phyloP scores from a whole-genome alignment of 1,140 invertebrate species.

The Sarcophaga peregrina region DNA sequence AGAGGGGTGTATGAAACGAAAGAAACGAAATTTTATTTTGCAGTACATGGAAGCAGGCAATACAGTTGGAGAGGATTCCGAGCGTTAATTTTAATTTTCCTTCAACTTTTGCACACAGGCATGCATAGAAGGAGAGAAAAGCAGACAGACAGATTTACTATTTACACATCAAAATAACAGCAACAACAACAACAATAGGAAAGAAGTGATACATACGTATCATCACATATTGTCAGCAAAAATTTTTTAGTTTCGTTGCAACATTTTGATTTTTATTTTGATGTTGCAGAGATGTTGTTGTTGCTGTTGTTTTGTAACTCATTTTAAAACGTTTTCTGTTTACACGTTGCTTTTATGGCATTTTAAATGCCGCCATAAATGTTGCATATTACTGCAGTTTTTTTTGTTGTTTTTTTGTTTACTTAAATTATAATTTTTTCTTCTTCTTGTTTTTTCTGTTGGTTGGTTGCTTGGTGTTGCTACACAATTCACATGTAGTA shows the following conservation, averaged over 20 bases:
- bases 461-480: background rate
- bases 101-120: background rate
- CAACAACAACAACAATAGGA: background rate
- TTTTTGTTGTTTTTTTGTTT: background rate
- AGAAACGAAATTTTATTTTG: too few relatives aligned
- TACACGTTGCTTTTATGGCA: constrained; percentile 30
- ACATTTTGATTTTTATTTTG: constrained; percentile 12
- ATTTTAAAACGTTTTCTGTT: constrained; percentile 2
- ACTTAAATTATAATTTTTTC: background rate
- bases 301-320: background rate
- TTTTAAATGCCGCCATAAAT: constrained; percentile 42
- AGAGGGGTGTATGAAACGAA: too few relatives aligned
- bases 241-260: background rate
- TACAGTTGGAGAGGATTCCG: background rate
- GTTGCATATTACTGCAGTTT: constrained; percentile 34
- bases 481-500: background rate
- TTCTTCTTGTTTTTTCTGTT: background rate
- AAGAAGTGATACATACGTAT: constrained; percentile 14
- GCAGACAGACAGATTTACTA: background rate
- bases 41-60: too few relatives aligned
- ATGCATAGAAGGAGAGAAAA: background rate
- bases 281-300: background rate
- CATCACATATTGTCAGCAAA: constrained; percentile 27
- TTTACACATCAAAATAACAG: background rate
- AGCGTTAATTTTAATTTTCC: constrained; percentile 37